phyloP scores from a whole-genome alignment of 1,140 invertebrate genomes.

The Elymnias hypermnestra region DNA sequence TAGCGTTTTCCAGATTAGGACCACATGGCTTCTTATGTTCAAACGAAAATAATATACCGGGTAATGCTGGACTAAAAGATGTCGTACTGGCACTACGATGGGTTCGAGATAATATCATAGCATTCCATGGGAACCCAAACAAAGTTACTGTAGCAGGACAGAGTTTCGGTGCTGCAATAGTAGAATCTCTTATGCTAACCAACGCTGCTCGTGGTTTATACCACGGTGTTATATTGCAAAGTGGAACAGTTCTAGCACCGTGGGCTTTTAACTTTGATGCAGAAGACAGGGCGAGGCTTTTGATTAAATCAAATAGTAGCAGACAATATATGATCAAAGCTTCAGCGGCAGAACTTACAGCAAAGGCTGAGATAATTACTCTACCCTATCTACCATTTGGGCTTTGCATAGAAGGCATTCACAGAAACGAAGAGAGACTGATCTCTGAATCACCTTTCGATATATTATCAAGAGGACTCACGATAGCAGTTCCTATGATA shows the following conservation, averaged over 20 bases:
- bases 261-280: slow-evolving; percentile 61
- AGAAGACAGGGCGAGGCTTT: slow-evolving; percentile 28
- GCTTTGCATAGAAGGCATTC: slow-evolving; percentile 47
- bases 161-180: slow-evolving; percentile 71
- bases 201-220: slow-evolving; percentile 40
- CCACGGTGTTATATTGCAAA: slow-evolving; percentile 62
- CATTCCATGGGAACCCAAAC: slow-evolving; percentile 81
- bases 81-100: slow-evolving; percentile 80
- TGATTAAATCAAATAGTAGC: slow-evolving; percentile 29
- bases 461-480: slow-evolving; percentile 26
- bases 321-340: slow-evolving; percentile 18
- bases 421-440: slow-evolving; percentile 48
- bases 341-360: slow-evolving; percentile 30
- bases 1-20: slow-evolving; percentile 50
- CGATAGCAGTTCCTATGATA: slow-evolving; percentile 39
- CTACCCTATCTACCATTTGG: slow-evolving; percentile 54
- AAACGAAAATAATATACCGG: slow-evolving; percentile 77
- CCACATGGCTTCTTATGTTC: slow-evolving; percentile 75
- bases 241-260: slow-evolving; percentile 53
- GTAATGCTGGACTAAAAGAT: slow-evolving; percentile 84
- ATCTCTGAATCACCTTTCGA: slow-evolving; percentile 37
- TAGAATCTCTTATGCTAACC: slow-evolving; percentile 47
- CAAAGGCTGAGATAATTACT: slow-evolving; percentile 33
- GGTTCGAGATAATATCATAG: slow-evolving; percentile 81
- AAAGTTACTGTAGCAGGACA: slow-evolving; percentile 77